phyloP scores from a whole-genome alignment of 1,140 invertebrate species.

The Uloborus diversus region DNA sequence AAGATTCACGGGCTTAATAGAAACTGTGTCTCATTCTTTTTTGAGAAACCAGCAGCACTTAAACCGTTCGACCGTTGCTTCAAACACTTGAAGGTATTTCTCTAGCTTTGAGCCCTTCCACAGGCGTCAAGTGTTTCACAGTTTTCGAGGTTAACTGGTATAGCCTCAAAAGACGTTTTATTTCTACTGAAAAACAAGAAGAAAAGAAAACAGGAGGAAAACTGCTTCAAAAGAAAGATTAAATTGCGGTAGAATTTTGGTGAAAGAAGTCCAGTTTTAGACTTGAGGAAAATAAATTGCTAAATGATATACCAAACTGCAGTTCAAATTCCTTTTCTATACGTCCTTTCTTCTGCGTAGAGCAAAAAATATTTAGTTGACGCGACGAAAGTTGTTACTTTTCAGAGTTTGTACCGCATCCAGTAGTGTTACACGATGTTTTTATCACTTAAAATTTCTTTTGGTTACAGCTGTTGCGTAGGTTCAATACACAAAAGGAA shows the following conservation, averaged over 20 bases:
- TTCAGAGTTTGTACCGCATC: no score
- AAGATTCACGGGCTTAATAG: slow-evolving; percentile 48
- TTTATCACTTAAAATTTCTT: no score
- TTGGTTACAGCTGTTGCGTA: no score
- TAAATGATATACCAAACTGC: slow-evolving; percentile 7
- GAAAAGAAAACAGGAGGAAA: background rate
- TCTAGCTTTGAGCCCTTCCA: slow-evolving; percentile 15
- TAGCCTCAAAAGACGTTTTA: slow-evolving; percentile 18
- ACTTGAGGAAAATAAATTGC: slow-evolving; percentile 46
- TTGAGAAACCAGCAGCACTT: slow-evolving; percentile 26
- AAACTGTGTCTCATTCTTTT: slow-evolving; percentile 45
- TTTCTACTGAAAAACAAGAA: slow-evolving; percentile 2
- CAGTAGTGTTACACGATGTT: no score
- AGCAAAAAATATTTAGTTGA: no score
- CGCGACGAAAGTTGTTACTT: no score
- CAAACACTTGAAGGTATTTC: slow-evolving; percentile 40
- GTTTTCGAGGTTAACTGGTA: slow-evolving; percentile 47
- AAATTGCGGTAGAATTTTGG: slow-evolving; percentile 37
- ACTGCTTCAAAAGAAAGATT: slow-evolving; percentile 23
- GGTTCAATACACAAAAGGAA: no score
- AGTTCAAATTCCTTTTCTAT: slow-evolving; percentile 26
- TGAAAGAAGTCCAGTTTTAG: slow-evolving; percentile 51
- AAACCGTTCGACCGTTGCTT: slow-evolving; percentile 44
- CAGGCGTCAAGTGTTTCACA: slow-evolving; percentile 41
- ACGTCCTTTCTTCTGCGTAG: slow-evolving; percentile 26